Evolutionary conservation across 2,888 invertebrate species (phyloP).

Genomic region (Himalopsyche kuldschensis): DNA sequence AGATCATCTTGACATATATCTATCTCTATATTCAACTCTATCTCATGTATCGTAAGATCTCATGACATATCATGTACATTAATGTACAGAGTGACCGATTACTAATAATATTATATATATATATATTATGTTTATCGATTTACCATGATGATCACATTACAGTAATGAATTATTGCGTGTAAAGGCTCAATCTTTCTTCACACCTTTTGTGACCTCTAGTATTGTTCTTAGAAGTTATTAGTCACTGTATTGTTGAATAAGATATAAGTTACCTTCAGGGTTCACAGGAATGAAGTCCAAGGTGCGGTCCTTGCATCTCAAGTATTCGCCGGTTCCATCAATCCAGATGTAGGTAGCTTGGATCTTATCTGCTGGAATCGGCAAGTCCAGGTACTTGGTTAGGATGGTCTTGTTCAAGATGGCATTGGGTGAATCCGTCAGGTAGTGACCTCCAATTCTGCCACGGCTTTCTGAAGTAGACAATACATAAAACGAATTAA

Average conservation of each 20-base stretch:
- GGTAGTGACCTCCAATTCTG: constrained; percentile 43
- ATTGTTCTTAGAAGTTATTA: background rate
- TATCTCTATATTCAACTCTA: too few species aligned
- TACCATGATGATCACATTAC: too few species aligned
- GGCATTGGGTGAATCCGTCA: constrained; percentile 78
- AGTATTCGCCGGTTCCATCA: constrained; percentile 86
- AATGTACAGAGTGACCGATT: too few species aligned
- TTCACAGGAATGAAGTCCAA: constrained; percentile 77
- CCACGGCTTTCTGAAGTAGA: constrained; percentile 2
- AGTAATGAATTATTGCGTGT: too few species aligned
- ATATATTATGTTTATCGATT: too few species aligned
- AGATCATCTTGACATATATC: too few species aligned
- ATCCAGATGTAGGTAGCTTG: constrained; percentile 94
- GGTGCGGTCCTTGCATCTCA: constrained; percentile 88
- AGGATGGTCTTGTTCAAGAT: constrained; percentile 76
- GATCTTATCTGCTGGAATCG: constrained; percentile 74
- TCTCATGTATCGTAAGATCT: too few species aligned
- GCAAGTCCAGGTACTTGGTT: constrained; percentile 74
- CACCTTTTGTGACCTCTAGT: background rate
- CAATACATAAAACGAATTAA: background rate
- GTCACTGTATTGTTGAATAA: constrained; percentile 33
- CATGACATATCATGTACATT: too few species aligned
- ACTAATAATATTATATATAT: too few species aligned
- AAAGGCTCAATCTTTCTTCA: background rate
- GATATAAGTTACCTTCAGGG: constrained; percentile 77